phyloP scores from a whole-genome alignment of 2,113 vertebrate species.

The Hippotragus niger region DNA sequence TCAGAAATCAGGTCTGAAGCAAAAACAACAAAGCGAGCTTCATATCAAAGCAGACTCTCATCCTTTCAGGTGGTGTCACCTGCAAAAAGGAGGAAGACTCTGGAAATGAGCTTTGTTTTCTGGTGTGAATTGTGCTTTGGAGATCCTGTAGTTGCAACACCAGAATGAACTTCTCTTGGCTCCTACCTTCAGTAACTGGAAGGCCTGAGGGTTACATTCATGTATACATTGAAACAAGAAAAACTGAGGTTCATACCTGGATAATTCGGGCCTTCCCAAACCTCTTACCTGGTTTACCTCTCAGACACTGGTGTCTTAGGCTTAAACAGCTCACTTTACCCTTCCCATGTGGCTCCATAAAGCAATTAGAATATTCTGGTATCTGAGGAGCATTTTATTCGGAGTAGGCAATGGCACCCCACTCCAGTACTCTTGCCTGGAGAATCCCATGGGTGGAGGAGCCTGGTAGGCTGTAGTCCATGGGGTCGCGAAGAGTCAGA shows the following conservation, averaged over 20 bases:
- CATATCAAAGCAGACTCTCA: background rate
- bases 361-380: background rate
- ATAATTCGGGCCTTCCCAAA: background rate
- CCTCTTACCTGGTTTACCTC: background rate
- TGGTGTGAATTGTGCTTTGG: background rate
- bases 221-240: background rate
- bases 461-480: too few species aligned
- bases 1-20: constrained; percentile 10
- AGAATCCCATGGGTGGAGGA: accelerated
- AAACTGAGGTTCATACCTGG: background rate
- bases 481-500: too few species aligned
- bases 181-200: background rate
- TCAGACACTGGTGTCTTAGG: background rate
- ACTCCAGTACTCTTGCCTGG: too few species aligned
- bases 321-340: background rate
- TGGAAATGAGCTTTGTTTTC: background rate
- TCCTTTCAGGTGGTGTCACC: background rate
- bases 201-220: background rate
- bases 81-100: background rate
- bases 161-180: background rate
- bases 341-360: background rate
- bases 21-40: constrained; percentile 18
- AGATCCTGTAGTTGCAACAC: background rate
- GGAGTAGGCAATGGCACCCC: too few species aligned
- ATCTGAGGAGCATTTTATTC: background rate